Base-by-base conservation (phyloP, 2,113 vertebrate genomes). In the Zingel zingel region DNA sequence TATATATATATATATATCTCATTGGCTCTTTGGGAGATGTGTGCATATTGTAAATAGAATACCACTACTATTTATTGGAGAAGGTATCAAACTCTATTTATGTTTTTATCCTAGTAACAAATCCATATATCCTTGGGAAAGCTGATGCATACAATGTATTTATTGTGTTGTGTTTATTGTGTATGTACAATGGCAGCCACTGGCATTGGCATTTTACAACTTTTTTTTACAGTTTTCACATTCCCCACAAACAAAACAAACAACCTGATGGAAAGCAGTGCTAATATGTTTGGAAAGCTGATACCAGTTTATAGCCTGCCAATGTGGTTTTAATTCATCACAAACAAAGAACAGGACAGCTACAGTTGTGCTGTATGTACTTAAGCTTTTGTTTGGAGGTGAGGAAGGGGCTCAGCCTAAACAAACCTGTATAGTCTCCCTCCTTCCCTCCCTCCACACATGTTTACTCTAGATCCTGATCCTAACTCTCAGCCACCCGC, bases 1-100 rank as follows among this genome's bases (percentile, higher is more conserved):
- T n/a, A n/a, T n/a, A n/a, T n/a, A n/a, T n/a, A 9, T 0, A 39
- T 8, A 36, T 7, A 80, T 75, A 84, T 86, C 81, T 75, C 79
- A 66, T 77, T 66, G 83, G 84, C 78, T 90, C 79, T 82, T 83
- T 82, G 85, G 83, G 85, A 91, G 81, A 92, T 83, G 82, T 97
- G 96, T 97, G 95, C 93, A 97, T 97, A 96, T 93, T 97, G 97
- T 97, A 97, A 96, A 97, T 97, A 97, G 89, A 95, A 94, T 95
- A 94, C 95, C 94, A 91, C 90, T 90, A 90, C 94, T 98, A 98
- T 98, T 98, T 97, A 98, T 97, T 97, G 92, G 96, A 95, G 96
- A 94, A 92, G 92, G 91, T 92, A 94, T 94, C 83, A 94, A 91
- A 90, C 93, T 95, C 94, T 97, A 97, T 97, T 97, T 97, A 97